These are phyloP conservation scores for Nasonia oneida DNA, from an alignment of 2,888 invertebrate genomes.

Conservation along the genomic window DNA sequence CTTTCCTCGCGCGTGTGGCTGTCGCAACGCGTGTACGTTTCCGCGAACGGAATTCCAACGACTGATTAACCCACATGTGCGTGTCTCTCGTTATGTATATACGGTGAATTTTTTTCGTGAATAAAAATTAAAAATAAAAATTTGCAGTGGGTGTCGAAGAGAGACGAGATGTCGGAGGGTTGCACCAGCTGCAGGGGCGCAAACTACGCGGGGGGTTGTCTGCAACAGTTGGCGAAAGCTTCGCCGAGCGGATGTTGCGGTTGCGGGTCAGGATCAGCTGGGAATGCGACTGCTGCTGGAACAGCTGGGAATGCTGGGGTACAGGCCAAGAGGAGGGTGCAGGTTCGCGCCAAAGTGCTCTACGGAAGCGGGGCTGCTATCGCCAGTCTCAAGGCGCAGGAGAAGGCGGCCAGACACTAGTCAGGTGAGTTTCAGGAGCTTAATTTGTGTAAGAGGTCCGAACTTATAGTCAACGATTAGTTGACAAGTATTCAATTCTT, in stretches of 20 bases:
- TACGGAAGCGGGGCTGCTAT: constrained; percentile 76
- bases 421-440: neutral
- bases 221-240: constrained; percentile 68
- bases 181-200: constrained; percentile 74
- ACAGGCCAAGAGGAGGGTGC: constrained; percentile 68
- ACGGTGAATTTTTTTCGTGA: too few relatives aligned
- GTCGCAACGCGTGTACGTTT: neutral
- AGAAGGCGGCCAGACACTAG: constrained; percentile 73
- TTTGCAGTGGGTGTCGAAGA: neutral
- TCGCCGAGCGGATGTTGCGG: neutral
- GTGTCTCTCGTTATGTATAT: too few relatives aligned
- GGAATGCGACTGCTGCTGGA: constrained; percentile 33
- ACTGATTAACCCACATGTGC: neutral
- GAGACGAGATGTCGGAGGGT: constrained; percentile 73
- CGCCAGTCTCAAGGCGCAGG: constrained; percentile 74
- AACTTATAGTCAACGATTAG: too few relatives aligned
- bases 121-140: neutral
- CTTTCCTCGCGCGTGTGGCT: neutral
- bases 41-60: constrained; percentile 6
- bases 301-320: constrained; percentile 54
- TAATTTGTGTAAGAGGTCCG: too few relatives aligned
- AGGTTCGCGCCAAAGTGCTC: constrained; percentile 75
- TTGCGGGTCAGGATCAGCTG: constrained; percentile 48
- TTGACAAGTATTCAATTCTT: too few relatives aligned
- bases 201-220: constrained; percentile 69